Percentiles rank a stretch among this genome's conserved stretches.
These are phyloP conservation scores for Asobara japonica DNA, from an alignment of 1,140 invertebrate genomes.

Conservation along the genomic window DNA sequence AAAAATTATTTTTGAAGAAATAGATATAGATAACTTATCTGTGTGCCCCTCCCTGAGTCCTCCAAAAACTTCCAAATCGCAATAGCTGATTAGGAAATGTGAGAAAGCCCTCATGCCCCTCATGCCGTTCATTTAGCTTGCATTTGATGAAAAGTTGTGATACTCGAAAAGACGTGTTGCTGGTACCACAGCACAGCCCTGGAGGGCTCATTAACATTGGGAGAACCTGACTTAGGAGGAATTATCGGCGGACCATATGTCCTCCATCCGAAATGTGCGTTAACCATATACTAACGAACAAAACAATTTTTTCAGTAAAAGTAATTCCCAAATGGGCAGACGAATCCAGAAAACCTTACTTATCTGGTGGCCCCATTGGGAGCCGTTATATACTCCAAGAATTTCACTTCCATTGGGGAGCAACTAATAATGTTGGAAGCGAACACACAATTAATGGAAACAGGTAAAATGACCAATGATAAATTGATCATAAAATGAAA, in stretches of 20 bases:
- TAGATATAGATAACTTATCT: too few relatives aligned
- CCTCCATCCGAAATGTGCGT: too few relatives aligned
- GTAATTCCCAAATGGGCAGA: not conserved
- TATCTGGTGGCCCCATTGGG: constrained; percentile 13
- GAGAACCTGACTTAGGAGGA: not conserved
- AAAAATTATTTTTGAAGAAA: too few relatives aligned
- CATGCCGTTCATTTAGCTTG: too few relatives aligned
- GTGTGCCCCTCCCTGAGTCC: too few relatives aligned
- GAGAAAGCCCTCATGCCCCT: too few relatives aligned
- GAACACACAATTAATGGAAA: constrained; percentile 83
- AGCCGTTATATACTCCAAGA: constrained; percentile 19
- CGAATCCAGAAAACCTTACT: not conserved
- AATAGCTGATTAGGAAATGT: too few relatives aligned
- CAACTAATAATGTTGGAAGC: constrained; percentile 75
- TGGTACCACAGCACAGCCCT: not conserved
- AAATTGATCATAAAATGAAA: not conserved
- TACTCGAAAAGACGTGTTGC: too few relatives aligned
- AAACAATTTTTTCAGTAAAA: not conserved
- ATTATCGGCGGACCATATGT: not conserved
- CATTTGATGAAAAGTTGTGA: too few relatives aligned
- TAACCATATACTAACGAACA: not conserved
- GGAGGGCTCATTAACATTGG: not conserved
- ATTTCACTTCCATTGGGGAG: constrained; percentile 30
- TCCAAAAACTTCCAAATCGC: too few relatives aligned
- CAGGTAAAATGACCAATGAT: constrained; percentile 45